phyloP scores from a whole-genome alignment of 2,797 vertebrate genomes.

The Champsocephalus gunnari region DNA sequence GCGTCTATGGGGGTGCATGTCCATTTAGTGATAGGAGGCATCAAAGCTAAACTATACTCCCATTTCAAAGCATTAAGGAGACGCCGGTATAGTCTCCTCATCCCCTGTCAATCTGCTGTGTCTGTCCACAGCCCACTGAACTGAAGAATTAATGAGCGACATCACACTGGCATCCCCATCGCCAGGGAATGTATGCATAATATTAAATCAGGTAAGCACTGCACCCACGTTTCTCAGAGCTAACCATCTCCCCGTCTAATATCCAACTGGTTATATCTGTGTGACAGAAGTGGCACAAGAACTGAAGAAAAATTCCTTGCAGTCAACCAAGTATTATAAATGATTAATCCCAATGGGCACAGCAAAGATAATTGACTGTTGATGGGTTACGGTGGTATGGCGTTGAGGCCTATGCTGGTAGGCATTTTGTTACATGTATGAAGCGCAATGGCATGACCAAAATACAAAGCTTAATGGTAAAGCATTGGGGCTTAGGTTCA shows the following conservation, averaged over 20 bases:
- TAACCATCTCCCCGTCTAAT: constrained; percentile 39
- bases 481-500: not conserved
- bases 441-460: constrained; percentile 26
- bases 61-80: constrained; percentile 70
- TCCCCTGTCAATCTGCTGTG: constrained; percentile 73
- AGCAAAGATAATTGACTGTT: constrained; percentile 68
- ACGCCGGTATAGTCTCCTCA: constrained; percentile 60
- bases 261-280: constrained; percentile 46
- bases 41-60: constrained; percentile 72
- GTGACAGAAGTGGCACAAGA: constrained; percentile 54
- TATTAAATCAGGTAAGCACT: constrained; percentile 72
- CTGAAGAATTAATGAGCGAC: constrained; percentile 82
- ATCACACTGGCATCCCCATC: constrained; percentile 66
- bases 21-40: constrained; percentile 68
- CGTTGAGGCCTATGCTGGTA: not conserved
- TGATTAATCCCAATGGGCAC: constrained; percentile 69
- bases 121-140: constrained; percentile 80
- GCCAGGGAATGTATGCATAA: constrained; percentile 69
- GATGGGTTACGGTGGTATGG: constrained; percentile 35
- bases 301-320: constrained; percentile 42
- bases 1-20: constrained; percentile 19
- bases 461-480: constrained; percentile 19
- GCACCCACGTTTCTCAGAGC: constrained; percentile 45
- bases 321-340: constrained; percentile 57
- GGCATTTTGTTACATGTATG: constrained; percentile 25